Percentiles rank a stretch among this genome's conserved stretches.
Evolutionary conservation across 2,113 vertebrate genomes (phyloP).

Genomic region (Prinia subflava): DNA sequence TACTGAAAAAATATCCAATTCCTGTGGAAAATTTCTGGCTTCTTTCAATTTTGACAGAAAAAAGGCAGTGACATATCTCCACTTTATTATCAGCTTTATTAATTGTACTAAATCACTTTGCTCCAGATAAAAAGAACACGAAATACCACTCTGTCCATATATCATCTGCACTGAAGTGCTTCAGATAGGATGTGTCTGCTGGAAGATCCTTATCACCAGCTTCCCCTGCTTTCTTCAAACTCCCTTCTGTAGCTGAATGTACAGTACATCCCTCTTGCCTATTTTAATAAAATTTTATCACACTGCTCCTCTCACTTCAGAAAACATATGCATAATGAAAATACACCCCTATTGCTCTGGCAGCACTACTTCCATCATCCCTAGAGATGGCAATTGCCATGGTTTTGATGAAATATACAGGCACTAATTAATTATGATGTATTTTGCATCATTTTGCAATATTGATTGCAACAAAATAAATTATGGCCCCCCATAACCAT

Average conservation of each 20-base stretch:
- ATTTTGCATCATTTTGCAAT: constrained; percentile 13
- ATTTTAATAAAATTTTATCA: constrained; percentile 5
- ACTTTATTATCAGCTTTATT: background rate
- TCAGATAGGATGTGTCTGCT: background rate
- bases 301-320: background rate
- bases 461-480: background rate
- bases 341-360: background rate
- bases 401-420: background rate
- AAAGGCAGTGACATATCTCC: background rate
- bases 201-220: background rate
- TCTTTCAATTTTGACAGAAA: background rate
- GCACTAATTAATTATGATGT: constrained; percentile 4
- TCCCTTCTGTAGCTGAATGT: background rate
- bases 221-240: background rate
- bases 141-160: background rate
- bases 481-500: background rate
- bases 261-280: background rate
- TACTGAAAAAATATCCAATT: background rate
- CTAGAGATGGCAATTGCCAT: background rate
- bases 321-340: constrained; percentile 39
- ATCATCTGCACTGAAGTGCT: background rate
- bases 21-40: background rate
- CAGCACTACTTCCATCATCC: background rate
- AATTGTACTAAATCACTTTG: background rate
- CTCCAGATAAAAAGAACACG: background rate